These are phyloP conservation scores for Spizaetus ornatus DNA, from an alignment of 2,113 vertebrate species.

Conservation along the genomic window DNA sequence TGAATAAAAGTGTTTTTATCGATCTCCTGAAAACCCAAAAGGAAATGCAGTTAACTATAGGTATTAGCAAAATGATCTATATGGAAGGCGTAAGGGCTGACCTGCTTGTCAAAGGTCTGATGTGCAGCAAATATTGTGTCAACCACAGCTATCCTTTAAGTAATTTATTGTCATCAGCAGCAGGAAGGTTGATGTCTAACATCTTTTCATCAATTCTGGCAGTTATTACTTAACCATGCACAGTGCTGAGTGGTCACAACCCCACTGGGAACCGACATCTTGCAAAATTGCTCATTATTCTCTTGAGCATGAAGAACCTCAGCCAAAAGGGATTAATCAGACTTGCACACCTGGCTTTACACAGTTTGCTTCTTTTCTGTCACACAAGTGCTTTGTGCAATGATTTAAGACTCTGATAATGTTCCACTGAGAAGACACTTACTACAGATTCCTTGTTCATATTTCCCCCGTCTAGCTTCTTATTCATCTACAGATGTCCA, in stretches of 20 bases:
- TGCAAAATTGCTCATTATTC: slow-evolving; percentile 25
- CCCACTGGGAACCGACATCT: neutral
- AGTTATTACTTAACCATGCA: neutral
- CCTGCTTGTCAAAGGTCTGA: neutral
- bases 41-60: neutral
- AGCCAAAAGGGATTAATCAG: slow-evolving; percentile 24
- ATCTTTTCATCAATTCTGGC: neutral
- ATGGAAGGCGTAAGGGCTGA: neutral
- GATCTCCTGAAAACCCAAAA: neutral
- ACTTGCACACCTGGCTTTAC: slow-evolving; percentile 6
- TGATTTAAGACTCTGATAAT: neutral
- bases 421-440: neutral
- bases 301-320: slow-evolving; percentile 1
- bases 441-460: neutral
- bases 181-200: neutral
- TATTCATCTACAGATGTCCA: neutral
- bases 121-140: neutral
- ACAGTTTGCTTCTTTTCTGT: neutral
- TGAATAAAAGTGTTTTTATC: neutral
- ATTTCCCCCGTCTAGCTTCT: neutral
- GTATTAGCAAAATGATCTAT: neutral
- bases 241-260: neutral
- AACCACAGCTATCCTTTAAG: neutral
- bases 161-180: neutral
- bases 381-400: neutral